phyloP scores from a whole-genome alignment of 2,797 vertebrate genomes.

The Sylvia borin region DNA sequence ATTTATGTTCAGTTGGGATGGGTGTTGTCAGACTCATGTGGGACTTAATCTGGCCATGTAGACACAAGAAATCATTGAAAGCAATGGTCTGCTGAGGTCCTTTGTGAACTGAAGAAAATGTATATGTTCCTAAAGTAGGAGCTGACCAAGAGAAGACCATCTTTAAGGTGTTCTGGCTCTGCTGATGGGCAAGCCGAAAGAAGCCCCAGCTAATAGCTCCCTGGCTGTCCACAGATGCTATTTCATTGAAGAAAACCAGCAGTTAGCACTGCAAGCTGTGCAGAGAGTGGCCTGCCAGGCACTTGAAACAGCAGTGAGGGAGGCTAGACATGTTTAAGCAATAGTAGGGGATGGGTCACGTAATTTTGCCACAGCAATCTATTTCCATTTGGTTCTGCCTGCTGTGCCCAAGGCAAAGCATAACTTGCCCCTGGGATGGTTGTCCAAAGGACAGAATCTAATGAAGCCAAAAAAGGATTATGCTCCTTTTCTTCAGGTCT shows the following conservation, averaged over 20 bases:
- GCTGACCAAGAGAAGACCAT: not conserved
- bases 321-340: constrained; percentile 21
- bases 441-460: not conserved
- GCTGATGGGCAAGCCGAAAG: not conserved
- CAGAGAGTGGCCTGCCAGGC: not conserved
- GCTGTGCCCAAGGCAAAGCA: not conserved
- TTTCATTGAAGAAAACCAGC: constrained; percentile 40
- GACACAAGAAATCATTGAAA: not conserved
- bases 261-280: not conserved
- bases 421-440: accelerated
- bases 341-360: constrained; percentile 41
- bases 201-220: not conserved
- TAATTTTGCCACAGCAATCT: not conserved
- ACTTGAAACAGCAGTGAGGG: not conserved
- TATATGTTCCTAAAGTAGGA: not conserved
- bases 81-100: not conserved
- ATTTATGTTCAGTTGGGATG: not conserved
- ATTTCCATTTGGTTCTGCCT: constrained; percentile 17
- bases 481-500: not conserved
- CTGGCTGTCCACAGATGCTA: not conserved
- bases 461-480: not conserved
- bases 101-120: not conserved
- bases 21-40: not conserved
- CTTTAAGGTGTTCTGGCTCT: not conserved
- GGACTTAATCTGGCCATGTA: not conserved